Evolutionary conservation across 2,888 invertebrate genomes (phyloP), one percentile per base, ranked within the genome.

Genomic region (Eupithecia dodoneata): DNA sequence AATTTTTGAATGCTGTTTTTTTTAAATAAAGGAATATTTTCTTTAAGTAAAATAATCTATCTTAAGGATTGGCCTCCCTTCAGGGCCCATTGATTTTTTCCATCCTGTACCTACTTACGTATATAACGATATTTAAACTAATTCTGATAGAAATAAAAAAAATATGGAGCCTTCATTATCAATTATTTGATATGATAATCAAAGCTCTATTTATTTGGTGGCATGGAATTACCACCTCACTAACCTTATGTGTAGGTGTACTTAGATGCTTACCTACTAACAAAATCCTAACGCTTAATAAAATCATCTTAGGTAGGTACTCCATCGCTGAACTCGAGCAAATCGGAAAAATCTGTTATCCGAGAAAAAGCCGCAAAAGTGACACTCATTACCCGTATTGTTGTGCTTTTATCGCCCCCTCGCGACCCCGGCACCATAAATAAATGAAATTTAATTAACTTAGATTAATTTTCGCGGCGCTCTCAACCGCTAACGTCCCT

Each of bases 381-480:
- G 92, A 90, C 91, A 91, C 92, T 94, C 93, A 94, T 94, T 94
- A 94, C 89, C 82, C 87, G 89, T 89, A 92, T 93, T 94, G 93
- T 94, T 93, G 92, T 91, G 93, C 92, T 93, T 93, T 94, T 93
- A 92, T 87, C 90, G 91, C 87, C 87, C 87, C 89, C 89, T 90
- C 87, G 85, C 87, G 85, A 85, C 87, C 85, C 87, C 85, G 89
- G 87, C 86, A 89, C 87, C 91, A 94, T 95, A 95, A 94, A 94
- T 95, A 95, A 95, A 94, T 94, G 91, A 94, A 94, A 94, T 94
- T 95, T 95, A 95, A 95, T 95, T 95, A 95, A 94, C 94, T 93
- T 90, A 92, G 93, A 95, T 95, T 95, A 94, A 94, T 95, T 94
- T 94, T 93, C 94, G 90, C 93, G 88, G 91, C 89, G 86, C 89